A percentile compares a stretch with the other conserved stretches of the same genome.
Evolutionary conservation across 2,888 invertebrate species (phyloP).

Genomic region (Coelinius sp.): DNA sequence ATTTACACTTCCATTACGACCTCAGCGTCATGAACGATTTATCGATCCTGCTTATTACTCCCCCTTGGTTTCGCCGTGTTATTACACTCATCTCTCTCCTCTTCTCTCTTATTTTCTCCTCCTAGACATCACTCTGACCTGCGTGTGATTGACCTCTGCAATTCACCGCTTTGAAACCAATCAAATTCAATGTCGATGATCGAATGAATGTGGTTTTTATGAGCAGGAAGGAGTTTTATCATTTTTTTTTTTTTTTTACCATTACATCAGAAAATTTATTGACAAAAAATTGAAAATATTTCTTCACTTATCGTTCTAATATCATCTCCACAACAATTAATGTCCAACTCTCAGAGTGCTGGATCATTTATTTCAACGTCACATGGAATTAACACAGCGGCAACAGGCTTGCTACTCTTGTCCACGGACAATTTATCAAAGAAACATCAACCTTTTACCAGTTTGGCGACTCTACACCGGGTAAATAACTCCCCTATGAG

Average conservation of each 20-base stretch:
- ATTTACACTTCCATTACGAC: conserved; percentile 46
- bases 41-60: conserved; percentile 46
- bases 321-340: conserved; percentile 32
- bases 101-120: background rate
- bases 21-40: conserved; percentile 44
- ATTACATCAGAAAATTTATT: background rate
- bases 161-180: conserved; percentile 14
- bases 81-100: background rate
- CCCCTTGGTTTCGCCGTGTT: conserved; percentile 28
- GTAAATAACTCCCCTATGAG: conserved; percentile 23
- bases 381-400: conserved; percentile 56
- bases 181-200: conserved; percentile 17
- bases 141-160: conserved; percentile 28
- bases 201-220: background rate
- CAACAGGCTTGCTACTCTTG: conserved; percentile 30
- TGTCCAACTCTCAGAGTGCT: conserved; percentile 12
- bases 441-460: conserved; percentile 54
- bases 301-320: conserved; percentile 10
- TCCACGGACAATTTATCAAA: conserved; percentile 62
- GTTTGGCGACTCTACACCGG: conserved; percentile 4
- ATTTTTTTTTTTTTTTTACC: background rate
- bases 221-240: too few species aligned
- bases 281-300: background rate
- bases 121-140: conserved; percentile 10
- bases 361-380: conserved; percentile 58